Evolutionary conservation across 2,797 vertebrate species (phyloP).

Genomic region (Ciconia nigra): DNA sequence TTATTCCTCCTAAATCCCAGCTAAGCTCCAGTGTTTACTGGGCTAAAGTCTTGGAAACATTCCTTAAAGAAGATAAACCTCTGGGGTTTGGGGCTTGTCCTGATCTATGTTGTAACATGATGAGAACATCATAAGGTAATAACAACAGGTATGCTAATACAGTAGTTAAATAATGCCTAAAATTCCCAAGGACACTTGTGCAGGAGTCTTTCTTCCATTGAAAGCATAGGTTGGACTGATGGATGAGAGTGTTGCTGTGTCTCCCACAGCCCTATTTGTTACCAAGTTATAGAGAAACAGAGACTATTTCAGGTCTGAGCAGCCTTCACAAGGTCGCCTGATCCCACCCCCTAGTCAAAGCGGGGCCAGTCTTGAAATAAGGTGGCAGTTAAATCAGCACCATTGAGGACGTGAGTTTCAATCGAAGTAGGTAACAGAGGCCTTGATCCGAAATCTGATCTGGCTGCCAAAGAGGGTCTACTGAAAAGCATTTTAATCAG

Average conservation of each 20-base stretch:
- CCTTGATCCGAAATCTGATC: neutral
- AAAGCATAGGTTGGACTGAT: neutral
- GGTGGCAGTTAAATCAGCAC: neutral
- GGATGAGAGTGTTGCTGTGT: neutral
- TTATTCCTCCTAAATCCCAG: conserved; percentile 35
- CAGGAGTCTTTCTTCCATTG: neutral
- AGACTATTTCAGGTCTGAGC: neutral
- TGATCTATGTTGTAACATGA: conserved; percentile 17
- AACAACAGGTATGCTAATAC: conserved; percentile 29
- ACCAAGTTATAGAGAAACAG: neutral
- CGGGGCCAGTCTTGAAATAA: neutral
- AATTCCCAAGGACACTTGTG: neutral
- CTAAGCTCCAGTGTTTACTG: conserved; percentile 36
- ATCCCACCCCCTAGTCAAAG: neutral
- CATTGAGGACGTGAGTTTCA: neutral
- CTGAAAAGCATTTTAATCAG: conserved; percentile 19
- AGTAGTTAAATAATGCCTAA: conserved; percentile 12
- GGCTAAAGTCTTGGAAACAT: conserved; percentile 33
- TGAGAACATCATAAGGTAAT: conserved; percentile 34
- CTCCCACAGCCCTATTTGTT: neutral
- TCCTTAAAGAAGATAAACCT: conserved; percentile 45
- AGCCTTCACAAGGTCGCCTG: neutral
- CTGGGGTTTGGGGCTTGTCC: conserved; percentile 26
- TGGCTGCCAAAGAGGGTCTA: neutral
- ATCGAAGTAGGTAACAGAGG: neutral